Conservation (phyloP, 2,888 invertebrate genomes). For the Phrixothrix hirtus region DNA sequence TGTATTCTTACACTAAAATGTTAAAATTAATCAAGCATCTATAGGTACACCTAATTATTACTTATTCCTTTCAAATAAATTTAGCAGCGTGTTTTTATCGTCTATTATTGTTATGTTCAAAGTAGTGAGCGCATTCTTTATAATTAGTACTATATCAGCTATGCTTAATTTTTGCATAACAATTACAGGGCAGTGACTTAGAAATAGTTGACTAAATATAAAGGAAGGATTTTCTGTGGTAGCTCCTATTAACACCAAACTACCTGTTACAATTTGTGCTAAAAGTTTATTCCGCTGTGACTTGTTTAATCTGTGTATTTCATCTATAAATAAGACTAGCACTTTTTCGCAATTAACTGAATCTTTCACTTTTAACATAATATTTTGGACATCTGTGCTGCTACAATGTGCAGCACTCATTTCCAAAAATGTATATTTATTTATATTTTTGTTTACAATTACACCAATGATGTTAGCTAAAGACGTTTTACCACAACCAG, state of each 20-base stretch:
- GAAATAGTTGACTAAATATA: conserved; percentile 75
- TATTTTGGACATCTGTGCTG: conserved; percentile 77
- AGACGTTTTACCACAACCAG: conserved; percentile 86
- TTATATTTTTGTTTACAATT: conserved; percentile 64
- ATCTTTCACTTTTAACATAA: conserved; percentile 71
- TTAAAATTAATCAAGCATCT: no score
- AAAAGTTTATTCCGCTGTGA: conserved; percentile 81
- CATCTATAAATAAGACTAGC: conserved; percentile 83
- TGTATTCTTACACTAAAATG: background rate
- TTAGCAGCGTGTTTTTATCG: no score
- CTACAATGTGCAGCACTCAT: conserved; percentile 77
- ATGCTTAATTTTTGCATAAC: conserved; percentile 70
- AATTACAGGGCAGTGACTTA: conserved; percentile 78
- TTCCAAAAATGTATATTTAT: conserved; percentile 68
- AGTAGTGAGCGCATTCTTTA: conserved; percentile 61
- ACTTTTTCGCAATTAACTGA: conserved; percentile 69
- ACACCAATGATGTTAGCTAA: conserved; percentile 72
- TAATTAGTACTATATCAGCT: conserved; percentile 64
- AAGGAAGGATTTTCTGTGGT: conserved; percentile 89
- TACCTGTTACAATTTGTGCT: conserved; percentile 79
- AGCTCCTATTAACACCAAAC: conserved; percentile 77
- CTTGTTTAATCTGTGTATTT: conserved; percentile 86
- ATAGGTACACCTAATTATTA: no score
- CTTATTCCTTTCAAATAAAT: no score
- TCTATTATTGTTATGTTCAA: conserved; percentile 50